These are phyloP conservation scores for Manduca sexta DNA, from an alignment of 1,140 invertebrate species.

Conservation along the genomic window DNA sequence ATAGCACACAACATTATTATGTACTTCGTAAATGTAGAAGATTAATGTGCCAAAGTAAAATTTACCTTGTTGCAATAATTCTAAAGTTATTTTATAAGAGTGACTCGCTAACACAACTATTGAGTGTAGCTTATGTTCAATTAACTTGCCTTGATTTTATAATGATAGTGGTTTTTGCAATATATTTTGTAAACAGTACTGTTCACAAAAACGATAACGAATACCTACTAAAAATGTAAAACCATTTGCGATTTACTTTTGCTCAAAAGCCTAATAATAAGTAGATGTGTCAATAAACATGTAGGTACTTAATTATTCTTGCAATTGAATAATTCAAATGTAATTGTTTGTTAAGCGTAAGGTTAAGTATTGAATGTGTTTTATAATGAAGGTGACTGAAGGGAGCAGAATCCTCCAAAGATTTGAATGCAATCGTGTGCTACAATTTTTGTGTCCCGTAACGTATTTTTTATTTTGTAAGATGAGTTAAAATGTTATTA, in stretches of 20 bases:
- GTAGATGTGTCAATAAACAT: conserved; percentile 2
- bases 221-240: background rate
- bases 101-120: conserved; percentile 5
- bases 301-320: conserved; percentile 11
- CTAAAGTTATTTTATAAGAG: conserved; percentile 26
- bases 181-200: conserved; percentile 1
- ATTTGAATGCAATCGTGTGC: background rate
- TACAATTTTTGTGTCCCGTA: too few relatives aligned
- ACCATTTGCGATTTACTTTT: conserved; percentile 14
- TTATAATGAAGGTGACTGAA: background rate
- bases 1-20: conserved; percentile 2
- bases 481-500: too few relatives aligned
- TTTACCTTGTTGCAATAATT: conserved; percentile 40
- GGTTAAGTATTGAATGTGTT: background rate
- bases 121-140: conserved; percentile 9
- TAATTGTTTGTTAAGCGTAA: conserved; percentile 1
- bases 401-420: background rate
- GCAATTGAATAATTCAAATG: background rate
- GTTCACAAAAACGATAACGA: conserved; percentile 1
- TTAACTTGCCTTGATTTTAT: conserved; percentile 6
- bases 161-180: conserved; percentile 1
- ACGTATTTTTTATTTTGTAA: too few relatives aligned
- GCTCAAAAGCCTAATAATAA: conserved; percentile 19
- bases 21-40: conserved; percentile 3
- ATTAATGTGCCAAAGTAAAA: conserved; percentile 51